Base-by-base conservation (phyloP, 2,888 invertebrate genomes). In the Perizoma flavofasciatum region DNA sequence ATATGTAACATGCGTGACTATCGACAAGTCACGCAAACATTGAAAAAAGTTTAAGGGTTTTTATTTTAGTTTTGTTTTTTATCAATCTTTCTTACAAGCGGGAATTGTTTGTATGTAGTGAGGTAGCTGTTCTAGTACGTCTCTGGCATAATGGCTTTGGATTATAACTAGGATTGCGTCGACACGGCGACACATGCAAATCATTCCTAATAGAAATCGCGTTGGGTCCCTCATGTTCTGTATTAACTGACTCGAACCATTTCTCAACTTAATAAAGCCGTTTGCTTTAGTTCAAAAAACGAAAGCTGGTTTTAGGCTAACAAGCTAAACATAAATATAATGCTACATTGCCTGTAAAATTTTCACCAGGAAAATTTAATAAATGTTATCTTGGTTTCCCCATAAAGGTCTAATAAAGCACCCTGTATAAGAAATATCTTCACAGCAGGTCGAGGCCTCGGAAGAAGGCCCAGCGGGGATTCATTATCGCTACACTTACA, bases 201-300 rank as follows among this genome's bases (percentile, higher is more conserved):
- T 75, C 67, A 71, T 75, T 67, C 55, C 65, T 72, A 71, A 72
- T 75, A 71, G 73, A 70, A 68, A 72, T 74, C 69, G 69, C 69
- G 68, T 66, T 63, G 63, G 59, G 62, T 59, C 55, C 11, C n/a
- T 9, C 43, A 37, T 60, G 60, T 65, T 33, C 43, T 35, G 44
- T 49, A 44, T 59, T 55, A 55, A 63, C 61, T 61, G 59, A 52
- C 45, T 48, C 34, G 11, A 54, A 10, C n/a, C 33, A 33, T 33
- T 9, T 54, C 40, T 46, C 54, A 45, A 37, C 37, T 44, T 22
- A 22, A 44, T 22, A 44, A 6, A 44, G 44, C 11, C 6, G 22
- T 44, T 44, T 10, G 10, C n/a, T 7, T n/a, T 41, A 37, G 37
- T 37, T 37, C 7, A 5, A 37, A 37, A 37, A 6, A 35, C n/a